A percentile compares a stretch with the other conserved stretches of the same genome.
phyloP scores from a whole-genome alignment of 2,797 vertebrate genomes.

The Rhabdophis nuchalis region DNA sequence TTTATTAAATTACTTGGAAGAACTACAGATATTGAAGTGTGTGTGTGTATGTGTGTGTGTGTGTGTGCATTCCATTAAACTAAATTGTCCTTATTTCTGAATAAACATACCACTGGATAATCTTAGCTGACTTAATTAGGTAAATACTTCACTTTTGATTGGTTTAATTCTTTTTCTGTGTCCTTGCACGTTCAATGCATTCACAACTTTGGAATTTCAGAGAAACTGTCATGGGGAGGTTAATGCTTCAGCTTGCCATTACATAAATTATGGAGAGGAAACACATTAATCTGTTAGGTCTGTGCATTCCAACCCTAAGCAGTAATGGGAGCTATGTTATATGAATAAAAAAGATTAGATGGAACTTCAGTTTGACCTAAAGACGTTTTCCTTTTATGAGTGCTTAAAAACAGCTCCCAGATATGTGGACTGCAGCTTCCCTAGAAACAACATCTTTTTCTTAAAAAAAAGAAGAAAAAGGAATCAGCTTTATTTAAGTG shows the following conservation, averaged over 20 bases:
- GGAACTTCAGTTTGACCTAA: constrained; percentile 7
- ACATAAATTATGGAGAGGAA: constrained; percentile 44
- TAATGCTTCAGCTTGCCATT: constrained; percentile 66
- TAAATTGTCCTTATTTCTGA: neutral
- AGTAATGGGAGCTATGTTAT: constrained; percentile 50
- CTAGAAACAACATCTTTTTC: constrained; percentile 30
- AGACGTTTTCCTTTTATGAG: constrained; percentile 28
- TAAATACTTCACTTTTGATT: neutral
- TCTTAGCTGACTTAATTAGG: constrained; percentile 15
- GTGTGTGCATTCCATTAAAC: neutral
- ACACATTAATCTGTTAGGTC: constrained; percentile 43
- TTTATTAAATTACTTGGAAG: neutral
- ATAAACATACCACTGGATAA: neutral
- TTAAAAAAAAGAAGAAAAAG: neutral
- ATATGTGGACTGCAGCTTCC: neutral
- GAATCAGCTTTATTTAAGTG: constrained; percentile 5
- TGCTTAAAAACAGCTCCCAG: constrained; percentile 21
- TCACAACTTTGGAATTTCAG: constrained; percentile 49
- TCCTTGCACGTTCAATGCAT: constrained; percentile 44
- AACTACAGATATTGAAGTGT: neutral
- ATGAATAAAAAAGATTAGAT: constrained; percentile 8
- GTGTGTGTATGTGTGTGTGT: neutral
- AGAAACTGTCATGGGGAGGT: constrained; percentile 49
- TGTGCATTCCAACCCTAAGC: constrained; percentile 54
- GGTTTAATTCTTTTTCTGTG: constrained; percentile 29